A percentile compares a stretch with the other conserved stretches of the same genome.
Evolutionary conservation across 2,888 invertebrate species (phyloP).

Genomic region (Spisula subtruncata): DNA sequence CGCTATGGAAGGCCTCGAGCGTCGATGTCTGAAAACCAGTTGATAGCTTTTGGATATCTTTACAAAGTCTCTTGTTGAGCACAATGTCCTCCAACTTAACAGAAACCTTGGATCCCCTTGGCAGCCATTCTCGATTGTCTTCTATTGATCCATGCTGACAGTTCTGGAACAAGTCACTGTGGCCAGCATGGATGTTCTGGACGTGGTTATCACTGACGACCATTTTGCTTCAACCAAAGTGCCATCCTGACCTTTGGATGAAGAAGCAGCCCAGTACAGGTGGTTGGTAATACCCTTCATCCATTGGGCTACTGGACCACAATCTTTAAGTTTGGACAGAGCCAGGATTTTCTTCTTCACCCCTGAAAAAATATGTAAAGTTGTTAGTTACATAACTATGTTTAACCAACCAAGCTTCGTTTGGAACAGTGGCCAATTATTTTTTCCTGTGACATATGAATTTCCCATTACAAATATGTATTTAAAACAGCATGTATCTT

Average conservation of each 20-base stretch:
- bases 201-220: background rate
- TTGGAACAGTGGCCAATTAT: too few species aligned
- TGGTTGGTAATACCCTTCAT: too few species aligned
- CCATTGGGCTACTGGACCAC: background rate
- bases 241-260: background rate
- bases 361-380: background rate
- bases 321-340: background rate
- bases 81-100: background rate
- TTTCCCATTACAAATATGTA: too few species aligned
- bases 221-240: background rate
- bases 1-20: too few species aligned
- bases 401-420: too few species aligned
- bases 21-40: too few species aligned
- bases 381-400: too few species aligned
- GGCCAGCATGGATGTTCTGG: background rate
- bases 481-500: too few species aligned
- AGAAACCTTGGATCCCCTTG: background rate
- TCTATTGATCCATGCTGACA: too few species aligned
- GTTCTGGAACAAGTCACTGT: too few species aligned
- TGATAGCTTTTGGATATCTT: background rate
- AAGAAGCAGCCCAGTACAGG: background rate
- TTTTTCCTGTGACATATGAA: too few species aligned
- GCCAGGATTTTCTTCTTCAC: background rate
- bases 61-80: background rate
- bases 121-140: too few species aligned